Base-by-base conservation (phyloP, 2,113 vertebrate species). In the Dascyllus trimaculatus region DNA sequence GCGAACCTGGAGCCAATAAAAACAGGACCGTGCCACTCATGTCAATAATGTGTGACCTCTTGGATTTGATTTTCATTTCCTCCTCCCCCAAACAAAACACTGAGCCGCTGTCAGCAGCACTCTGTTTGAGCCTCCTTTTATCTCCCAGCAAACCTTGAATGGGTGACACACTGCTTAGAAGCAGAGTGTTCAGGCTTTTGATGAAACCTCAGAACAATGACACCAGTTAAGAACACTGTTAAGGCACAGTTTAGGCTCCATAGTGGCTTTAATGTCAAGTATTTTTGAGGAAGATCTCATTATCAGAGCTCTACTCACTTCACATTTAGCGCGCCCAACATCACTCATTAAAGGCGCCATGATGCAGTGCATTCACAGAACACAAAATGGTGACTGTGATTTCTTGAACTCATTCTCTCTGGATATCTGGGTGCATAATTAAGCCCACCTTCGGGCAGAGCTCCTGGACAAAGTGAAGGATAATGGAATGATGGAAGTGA, bases 21-120 rank as follows among this genome's bases (percentile, higher is more conserved):
- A 93, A 89, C 81, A 91, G 70, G 52, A 1, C 69, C 17, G 17
- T 77, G 67, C 80, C 82, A 68, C 75, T 79, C 65, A 1, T 81
- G 88, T 88, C 89, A 91, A 86, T 82, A 88, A 87, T 46, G 71
- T 78, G 66, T 76, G 91, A 89, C 87, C 85, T 82, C 74, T 82
- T 62, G 69, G 82, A 89, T 91, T 86, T 86, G 78, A 84, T 84
- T 91, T 88, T 89, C 80, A 90, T 90, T 90, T 90, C 85, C 84
- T 80, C 52, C 60, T 25, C 51, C 49, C 35, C 46, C 5, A 38
- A 84, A 84, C 32, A 58, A 77, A 81, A 84, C 11, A 66, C 11
- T 14, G 56, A 72, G 80, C 43, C 9, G 43, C 80, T 78, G 80
- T 90, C 81, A 78, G 73, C 24, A 29, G 53, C 51, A 26, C 53